A percentile compares a stretch with the other conserved stretches of the same genome.
phyloP scores from a whole-genome alignment of 2,888 invertebrate species.

The Andrena flavipes region DNA sequence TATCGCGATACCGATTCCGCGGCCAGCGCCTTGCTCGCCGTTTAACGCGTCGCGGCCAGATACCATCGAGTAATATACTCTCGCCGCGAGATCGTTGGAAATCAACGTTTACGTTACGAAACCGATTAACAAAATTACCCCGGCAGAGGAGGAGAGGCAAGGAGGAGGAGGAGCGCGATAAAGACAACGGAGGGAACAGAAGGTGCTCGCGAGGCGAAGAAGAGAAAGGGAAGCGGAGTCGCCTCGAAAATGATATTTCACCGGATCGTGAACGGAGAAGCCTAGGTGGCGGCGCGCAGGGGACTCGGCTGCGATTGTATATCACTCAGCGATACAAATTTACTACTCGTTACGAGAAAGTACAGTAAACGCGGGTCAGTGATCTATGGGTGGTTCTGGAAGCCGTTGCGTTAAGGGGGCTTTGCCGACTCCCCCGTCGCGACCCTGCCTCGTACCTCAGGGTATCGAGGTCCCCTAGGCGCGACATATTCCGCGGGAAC shows the following conservation, averaged over 20 bases:
- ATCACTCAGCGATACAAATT: constrained; percentile 66
- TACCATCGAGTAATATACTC: constrained; percentile 30
- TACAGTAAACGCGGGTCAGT: constrained; percentile 58
- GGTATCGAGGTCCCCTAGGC: constrained; percentile 33
- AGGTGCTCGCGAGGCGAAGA: not conserved
- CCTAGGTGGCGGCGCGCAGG: not conserved
- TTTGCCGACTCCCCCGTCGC: constrained; percentile 18
- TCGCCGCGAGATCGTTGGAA: constrained; percentile 2
- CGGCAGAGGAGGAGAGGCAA: no score
- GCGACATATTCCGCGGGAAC: constrained; percentile 28
- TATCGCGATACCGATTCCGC: constrained; percentile 41
- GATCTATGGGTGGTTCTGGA: constrained; percentile 56
- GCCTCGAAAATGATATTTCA: constrained; percentile 54
- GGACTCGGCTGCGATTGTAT: constrained; percentile 47
- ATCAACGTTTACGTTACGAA: constrained; percentile 21
- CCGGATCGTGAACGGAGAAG: not conserved
- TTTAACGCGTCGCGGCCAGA: constrained; percentile 27
- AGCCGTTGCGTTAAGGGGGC: constrained; percentile 23
- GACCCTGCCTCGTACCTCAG: constrained; percentile 35
- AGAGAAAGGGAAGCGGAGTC: constrained; percentile 11
- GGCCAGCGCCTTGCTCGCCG: not conserved
- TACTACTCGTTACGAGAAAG: constrained; percentile 67
- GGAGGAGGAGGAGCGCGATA: not conserved
- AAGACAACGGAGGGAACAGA: not conserved
- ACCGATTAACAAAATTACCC: constrained; percentile 36